Percentiles rank a stretch among this genome's conserved stretches.
Evolutionary conservation across 2,797 vertebrate genomes (phyloP).

Genomic region (Argya squamiceps): DNA sequence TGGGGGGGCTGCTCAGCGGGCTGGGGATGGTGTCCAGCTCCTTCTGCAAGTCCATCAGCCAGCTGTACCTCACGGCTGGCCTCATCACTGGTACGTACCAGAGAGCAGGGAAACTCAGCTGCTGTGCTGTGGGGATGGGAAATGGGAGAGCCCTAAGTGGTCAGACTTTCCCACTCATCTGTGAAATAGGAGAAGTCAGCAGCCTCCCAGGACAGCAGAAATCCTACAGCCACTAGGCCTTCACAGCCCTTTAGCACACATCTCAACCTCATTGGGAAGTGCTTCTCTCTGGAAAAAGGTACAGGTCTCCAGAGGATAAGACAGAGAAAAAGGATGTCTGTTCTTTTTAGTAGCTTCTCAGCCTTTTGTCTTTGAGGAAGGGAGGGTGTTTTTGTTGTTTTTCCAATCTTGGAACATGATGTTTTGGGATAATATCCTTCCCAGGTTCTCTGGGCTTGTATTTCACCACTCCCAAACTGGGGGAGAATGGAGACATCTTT

Average conservation of each 20-base stretch:
- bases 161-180: background rate
- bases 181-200: background rate
- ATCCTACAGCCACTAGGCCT: background rate
- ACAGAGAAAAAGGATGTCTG: background rate
- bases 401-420: background rate
- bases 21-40: slow-evolving; percentile 88
- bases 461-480: background rate
- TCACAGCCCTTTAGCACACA: background rate
- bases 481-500: background rate
- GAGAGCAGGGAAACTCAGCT: background rate
- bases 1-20: slow-evolving; percentile 89
- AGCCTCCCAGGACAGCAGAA: background rate
- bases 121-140: background rate
- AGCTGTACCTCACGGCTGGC: slow-evolving; percentile 89
- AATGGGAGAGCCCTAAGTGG: background rate
- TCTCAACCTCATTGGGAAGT: background rate
- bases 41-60: slow-evolving; percentile 83
- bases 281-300: background rate
- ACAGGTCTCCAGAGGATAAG: background rate
- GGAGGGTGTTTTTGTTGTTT: background rate
- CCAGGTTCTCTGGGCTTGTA: background rate
- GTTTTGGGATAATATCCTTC: background rate
- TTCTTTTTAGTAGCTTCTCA: background rate
- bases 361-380: background rate
- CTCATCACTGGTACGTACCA: slow-evolving; percentile 85